Conservation (phyloP, 2,888 invertebrate species). For the Amphipyra berbera region DNA sequence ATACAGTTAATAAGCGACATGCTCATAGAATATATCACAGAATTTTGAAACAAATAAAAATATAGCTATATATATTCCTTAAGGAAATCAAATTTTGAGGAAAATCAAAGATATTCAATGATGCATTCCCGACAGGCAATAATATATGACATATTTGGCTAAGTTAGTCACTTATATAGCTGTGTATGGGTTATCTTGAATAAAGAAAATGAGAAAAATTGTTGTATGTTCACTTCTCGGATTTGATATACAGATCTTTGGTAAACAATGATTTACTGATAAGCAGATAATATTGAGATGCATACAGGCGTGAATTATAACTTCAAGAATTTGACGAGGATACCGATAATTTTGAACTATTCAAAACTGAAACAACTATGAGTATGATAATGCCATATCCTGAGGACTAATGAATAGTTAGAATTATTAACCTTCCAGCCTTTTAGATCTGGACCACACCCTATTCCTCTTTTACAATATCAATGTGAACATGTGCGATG, state of each 20-base stretch:
- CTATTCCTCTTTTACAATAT: constrained; percentile 37
- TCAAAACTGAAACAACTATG: constrained; percentile 45
- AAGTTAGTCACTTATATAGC: constrained; percentile 41
- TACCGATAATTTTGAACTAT: constrained; percentile 47
- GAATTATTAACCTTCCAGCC: constrained; percentile 50
- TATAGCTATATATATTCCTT: constrained; percentile 36
- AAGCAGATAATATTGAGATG: constrained; percentile 45
- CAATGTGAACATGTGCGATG: constrained; percentile 47
- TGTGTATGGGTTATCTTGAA: constrained; percentile 44
- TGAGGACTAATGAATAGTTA: constrained; percentile 54
- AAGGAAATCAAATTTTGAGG: constrained; percentile 45
- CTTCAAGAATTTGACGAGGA: constrained; percentile 53
- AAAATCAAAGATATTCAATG: constrained; percentile 38
- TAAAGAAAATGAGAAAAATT: constrained; percentile 46
- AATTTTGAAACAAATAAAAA: constrained; percentile 41
- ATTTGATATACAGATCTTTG: constrained; percentile 46
- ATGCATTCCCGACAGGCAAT: constrained; percentile 40
- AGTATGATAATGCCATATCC: constrained; percentile 46
- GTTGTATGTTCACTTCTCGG: constrained; percentile 40
- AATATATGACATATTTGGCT: constrained; percentile 44
- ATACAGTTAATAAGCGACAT: constrained; percentile 33
- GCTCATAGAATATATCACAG: constrained; percentile 41
- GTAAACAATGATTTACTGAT: constrained; percentile 51
- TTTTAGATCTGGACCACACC: constrained; percentile 48
- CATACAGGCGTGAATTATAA: constrained; percentile 39